A percentile compares a stretch with the other conserved stretches of the same genome.
Evolutionary conservation across 2,113 vertebrate genomes (phyloP).

Genomic region (Chamaea fasciata): DNA sequence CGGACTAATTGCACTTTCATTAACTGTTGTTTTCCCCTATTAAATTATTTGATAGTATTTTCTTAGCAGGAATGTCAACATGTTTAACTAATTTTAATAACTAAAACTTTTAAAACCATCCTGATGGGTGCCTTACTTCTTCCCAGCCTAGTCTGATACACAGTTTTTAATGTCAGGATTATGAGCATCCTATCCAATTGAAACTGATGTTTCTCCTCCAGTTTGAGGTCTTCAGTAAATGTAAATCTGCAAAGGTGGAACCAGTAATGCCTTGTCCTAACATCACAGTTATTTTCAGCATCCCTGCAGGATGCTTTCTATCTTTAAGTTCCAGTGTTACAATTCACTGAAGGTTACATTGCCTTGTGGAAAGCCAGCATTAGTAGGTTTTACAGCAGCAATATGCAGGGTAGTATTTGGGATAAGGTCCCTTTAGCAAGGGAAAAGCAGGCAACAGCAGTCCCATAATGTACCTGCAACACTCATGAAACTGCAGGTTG

Average conservation of each 20-base stretch:
- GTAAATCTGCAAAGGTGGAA: background rate
- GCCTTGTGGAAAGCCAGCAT: background rate
- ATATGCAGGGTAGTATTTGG: accelerated
- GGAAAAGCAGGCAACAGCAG: background rate
- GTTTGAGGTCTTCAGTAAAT: background rate
- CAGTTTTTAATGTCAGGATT: background rate
- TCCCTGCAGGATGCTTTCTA: background rate
- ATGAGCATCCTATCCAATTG: background rate
- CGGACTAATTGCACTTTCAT: conserved; percentile 3
- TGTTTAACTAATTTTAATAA: background rate
- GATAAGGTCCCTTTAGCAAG: background rate
- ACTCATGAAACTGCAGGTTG: accelerated
- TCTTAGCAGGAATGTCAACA: background rate
- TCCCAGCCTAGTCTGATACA: background rate
- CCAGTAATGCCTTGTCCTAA: background rate
- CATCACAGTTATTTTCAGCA: background rate
- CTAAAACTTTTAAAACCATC: background rate
- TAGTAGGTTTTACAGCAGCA: background rate
- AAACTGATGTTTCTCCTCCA: background rate
- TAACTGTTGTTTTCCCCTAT: background rate
- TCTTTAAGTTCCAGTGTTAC: background rate
- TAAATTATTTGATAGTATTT: background rate
- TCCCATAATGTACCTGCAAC: accelerated
- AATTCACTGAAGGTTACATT: background rate
- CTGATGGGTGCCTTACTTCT: background rate